Evolutionary conservation across 2,888 invertebrate genomes (phyloP).

Genomic region (Amiota minor): DNA sequence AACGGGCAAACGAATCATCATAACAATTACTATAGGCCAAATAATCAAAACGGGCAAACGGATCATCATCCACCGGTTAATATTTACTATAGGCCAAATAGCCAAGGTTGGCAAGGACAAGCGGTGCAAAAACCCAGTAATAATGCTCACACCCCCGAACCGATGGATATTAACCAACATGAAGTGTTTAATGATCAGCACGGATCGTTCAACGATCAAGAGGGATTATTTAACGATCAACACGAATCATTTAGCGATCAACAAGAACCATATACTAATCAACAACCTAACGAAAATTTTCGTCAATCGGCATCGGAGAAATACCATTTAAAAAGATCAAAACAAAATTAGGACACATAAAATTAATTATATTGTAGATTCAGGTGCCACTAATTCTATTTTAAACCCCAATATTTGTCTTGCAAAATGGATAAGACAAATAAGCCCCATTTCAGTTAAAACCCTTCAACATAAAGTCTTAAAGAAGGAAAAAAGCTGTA

Average conservation of each 20-base stretch:
- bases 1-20: conserved; percentile 14
- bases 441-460: conserved; percentile 20
- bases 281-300: conserved; percentile 31
- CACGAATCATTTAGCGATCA: no score
- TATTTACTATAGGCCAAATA: not conserved
- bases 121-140: not conserved
- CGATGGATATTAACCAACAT: conserved; percentile 39
- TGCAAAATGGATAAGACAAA: conserved; percentile 28
- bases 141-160: conserved; percentile 29
- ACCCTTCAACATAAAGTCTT: conserved; percentile 32
- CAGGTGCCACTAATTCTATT: conserved; percentile 37
- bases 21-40: not conserved
- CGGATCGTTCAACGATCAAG: no score
- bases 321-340: conserved; percentile 39
- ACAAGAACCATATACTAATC: no score
- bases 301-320: conserved; percentile 31
- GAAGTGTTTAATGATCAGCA: conserved; percentile 1
- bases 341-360: conserved; percentile 32
- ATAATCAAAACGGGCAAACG: not conserved
- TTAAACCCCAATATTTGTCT: conserved; percentile 34
- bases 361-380: conserved; percentile 41
- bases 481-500: conserved; percentile 30
- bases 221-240: no score
- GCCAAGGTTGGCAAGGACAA: not conserved
- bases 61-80: not conserved